phyloP scores from a whole-genome alignment of 2,888 invertebrate genomes.

The Harmothoe impar region DNA sequence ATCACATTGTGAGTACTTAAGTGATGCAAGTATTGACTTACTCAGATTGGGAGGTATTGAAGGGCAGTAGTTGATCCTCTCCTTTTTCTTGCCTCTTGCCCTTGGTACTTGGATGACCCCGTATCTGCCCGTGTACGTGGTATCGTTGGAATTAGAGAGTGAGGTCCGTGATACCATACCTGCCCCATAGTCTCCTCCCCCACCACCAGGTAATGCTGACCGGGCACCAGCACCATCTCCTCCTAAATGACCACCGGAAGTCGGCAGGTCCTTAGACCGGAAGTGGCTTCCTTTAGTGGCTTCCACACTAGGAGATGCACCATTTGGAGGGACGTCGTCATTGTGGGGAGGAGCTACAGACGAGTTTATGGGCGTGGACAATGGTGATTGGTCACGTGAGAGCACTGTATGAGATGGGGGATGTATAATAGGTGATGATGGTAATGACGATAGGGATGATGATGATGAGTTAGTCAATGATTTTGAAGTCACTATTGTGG shows the following conservation, averaged over 20 bases:
- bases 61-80: slow-evolving; percentile 61
- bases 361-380: too few relatives aligned
- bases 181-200: not conserved
- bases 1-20: too few relatives aligned
- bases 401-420: too few relatives aligned
- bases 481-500: too few relatives aligned
- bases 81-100: not conserved
- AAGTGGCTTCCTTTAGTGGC: not conserved
- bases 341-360: too few relatives aligned
- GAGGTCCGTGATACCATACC: not conserved
- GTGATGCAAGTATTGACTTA: slow-evolving; percentile 14
- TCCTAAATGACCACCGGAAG: not conserved
- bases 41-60: slow-evolving; percentile 58
- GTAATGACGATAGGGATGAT: too few relatives aligned
- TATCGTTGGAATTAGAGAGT: not conserved
- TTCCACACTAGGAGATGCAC: too few relatives aligned
- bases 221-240: too few relatives aligned
- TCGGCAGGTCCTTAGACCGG: not conserved
- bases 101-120: not conserved
- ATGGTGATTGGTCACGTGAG: too few relatives aligned
- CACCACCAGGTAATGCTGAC: not conserved
- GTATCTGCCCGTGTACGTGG: slow-evolving; percentile 10
- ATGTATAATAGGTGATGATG: too few relatives aligned
- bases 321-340: too few relatives aligned
- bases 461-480: too few relatives aligned